phyloP scores from a whole-genome alignment of 2,113 vertebrate genomes.

The Melanerpes formicivorus region DNA sequence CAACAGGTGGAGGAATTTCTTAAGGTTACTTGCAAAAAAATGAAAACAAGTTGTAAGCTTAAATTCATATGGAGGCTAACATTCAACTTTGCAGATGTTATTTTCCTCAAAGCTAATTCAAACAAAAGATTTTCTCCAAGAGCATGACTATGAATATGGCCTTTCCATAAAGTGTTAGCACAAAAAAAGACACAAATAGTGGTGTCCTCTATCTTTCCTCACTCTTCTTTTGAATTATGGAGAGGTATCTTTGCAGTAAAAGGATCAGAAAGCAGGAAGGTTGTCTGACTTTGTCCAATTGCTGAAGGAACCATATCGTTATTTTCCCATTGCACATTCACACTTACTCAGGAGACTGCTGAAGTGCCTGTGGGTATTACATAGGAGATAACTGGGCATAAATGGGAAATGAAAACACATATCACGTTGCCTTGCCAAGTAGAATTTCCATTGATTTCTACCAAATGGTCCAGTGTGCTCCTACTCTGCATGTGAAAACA shows the following conservation, averaged over 20 bases:
- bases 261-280: background rate
- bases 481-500: background rate
- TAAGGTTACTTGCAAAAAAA: background rate
- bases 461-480: background rate
- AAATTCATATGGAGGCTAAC: background rate
- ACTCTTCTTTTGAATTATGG: background rate
- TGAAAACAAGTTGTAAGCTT: rapidly evolving
- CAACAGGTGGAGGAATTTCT: background rate
- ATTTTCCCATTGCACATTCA: background rate
- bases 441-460: background rate
- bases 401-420: background rate
- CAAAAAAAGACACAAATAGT: background rate
- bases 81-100: background rate
- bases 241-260: background rate
- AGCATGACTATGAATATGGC: background rate
- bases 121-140: background rate
- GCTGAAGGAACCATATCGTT: background rate
- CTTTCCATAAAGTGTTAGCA: background rate
- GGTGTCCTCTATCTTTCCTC: background rate
- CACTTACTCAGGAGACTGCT: background rate
- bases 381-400: background rate
- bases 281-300: background rate
- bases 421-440: background rate
- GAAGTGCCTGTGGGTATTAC: background rate
- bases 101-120: background rate